These are phyloP conservation scores for Latrodectus hesperus DNA, from an alignment of 2,888 invertebrate genomes.

Conservation along the genomic window DNA sequence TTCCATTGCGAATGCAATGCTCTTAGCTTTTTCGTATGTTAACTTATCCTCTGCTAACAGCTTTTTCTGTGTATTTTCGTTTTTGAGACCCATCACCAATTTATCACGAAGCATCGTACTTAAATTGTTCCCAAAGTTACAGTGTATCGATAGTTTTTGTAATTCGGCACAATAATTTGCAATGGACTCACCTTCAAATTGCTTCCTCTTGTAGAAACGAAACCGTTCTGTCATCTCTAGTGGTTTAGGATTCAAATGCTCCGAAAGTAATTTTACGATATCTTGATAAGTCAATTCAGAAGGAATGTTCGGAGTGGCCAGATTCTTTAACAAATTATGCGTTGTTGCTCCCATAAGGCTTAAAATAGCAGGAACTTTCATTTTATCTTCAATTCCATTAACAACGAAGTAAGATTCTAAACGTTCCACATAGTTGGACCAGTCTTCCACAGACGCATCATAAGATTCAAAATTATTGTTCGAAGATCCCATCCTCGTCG, in stretches of 20 bases:
- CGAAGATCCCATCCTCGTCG: constrained; percentile 45
- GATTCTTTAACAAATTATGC: constrained; percentile 44
- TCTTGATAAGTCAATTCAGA: constrained; percentile 47
- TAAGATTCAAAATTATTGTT: constrained; percentile 48
- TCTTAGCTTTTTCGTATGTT: constrained; percentile 51
- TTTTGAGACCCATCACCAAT: constrained; percentile 49
- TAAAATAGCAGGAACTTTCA: constrained; percentile 46
- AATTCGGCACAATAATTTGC: constrained; percentile 49
- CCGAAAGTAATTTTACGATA: constrained; percentile 52
- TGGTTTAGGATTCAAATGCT: constrained; percentile 52
- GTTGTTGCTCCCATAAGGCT: constrained; percentile 45
- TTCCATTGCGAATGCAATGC: constrained; percentile 47
- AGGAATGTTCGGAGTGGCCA: constrained; percentile 48
- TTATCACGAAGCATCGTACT: constrained; percentile 50
- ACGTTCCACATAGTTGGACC: constrained; percentile 45
- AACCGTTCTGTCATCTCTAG: constrained; percentile 45
- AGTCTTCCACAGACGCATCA: constrained; percentile 50
- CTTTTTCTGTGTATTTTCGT: constrained; percentile 50
- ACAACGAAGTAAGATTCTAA: constrained; percentile 49
- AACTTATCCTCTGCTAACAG: constrained; percentile 45
- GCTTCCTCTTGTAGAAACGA: constrained; percentile 43
- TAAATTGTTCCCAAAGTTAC: constrained; percentile 49
- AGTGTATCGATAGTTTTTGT: constrained; percentile 41
- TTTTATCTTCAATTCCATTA: constrained; percentile 39
- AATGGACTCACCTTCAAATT: constrained; percentile 45